A percentile compares a stretch with the other conserved stretches of the same genome.
These are phyloP conservation scores for Samia ricini DNA, from an alignment of 1,140 invertebrate species.

Conservation along the genomic window DNA sequence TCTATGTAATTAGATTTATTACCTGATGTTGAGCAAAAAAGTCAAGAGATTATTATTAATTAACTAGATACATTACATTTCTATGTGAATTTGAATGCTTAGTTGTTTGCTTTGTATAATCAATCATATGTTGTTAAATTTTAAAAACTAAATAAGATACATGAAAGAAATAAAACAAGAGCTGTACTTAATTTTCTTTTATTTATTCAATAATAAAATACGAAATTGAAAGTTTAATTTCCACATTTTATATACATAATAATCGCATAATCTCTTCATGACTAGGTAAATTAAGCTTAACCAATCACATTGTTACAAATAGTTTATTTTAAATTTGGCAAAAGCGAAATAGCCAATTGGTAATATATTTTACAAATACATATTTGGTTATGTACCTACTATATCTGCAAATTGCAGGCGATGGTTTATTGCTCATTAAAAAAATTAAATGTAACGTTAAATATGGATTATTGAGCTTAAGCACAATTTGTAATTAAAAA, in stretches of 20 bases:
- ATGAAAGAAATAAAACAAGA: not conserved
- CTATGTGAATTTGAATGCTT: no score
- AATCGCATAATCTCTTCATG: conserved; percentile 55
- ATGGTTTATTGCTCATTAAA: not conserved
- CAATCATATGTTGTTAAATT: no score
- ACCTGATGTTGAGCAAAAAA: no score
- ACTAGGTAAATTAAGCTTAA: conserved; percentile 61
- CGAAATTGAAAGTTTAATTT: conserved; percentile 44
- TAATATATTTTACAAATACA: conserved; percentile 6
- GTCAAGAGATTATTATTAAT: no score
- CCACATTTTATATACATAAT: conserved; percentile 69
- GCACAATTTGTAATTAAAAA: conserved; percentile 53
- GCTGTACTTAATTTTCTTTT: conserved; percentile 60
- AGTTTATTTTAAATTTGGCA: conserved; percentile 29
- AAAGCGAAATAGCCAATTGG: conserved; percentile 20
- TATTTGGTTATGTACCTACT: not conserved
- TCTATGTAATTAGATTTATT: no score
- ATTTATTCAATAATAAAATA: conserved; percentile 55
- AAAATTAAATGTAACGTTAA: not conserved
- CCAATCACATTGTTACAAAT: conserved; percentile 33
- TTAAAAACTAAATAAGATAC: not conserved
- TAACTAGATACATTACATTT: no score
- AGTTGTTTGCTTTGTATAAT: no score
- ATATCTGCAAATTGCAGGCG: not conserved
- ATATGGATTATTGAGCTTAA: conserved; percentile 28